phyloP scores from a whole-genome alignment of 1,140 invertebrate species.

The Meloidogyne floridensis region DNA sequence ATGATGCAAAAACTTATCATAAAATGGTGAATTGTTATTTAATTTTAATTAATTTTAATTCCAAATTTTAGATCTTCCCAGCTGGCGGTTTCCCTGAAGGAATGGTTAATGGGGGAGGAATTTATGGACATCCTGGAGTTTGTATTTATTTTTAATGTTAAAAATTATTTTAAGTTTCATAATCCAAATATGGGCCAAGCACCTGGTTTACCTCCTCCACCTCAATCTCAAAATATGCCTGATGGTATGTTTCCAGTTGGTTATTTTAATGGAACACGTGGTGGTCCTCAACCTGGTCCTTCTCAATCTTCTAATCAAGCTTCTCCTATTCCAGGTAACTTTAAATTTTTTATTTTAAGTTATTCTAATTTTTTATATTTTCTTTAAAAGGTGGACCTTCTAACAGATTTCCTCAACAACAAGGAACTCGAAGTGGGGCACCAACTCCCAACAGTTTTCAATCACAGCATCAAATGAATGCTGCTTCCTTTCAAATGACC shows the following conservation, averaged over 20 bases:
- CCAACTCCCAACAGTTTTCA: constrained; percentile 34
- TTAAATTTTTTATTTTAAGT: background rate
- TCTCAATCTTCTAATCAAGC: constrained; percentile 38
- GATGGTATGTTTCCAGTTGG: constrained; percentile 28
- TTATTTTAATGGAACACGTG: constrained; percentile 33
- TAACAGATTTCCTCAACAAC: constrained; percentile 16
- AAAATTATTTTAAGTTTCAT: constrained; percentile 25
- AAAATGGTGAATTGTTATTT: constrained; percentile 34
- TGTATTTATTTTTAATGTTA: background rate
- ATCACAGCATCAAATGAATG: constrained; percentile 20
- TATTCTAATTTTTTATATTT: constrained; percentile 10
- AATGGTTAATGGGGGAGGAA: constrained; percentile 26
- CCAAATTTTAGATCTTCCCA: constrained; percentile 5
- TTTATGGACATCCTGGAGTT: constrained; percentile 19
- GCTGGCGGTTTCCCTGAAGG: constrained; percentile 8
- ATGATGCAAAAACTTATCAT: constrained; percentile 52
- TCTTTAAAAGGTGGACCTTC: constrained; percentile 20
- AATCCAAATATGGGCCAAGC: constrained; percentile 14
- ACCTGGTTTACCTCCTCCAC: constrained; percentile 11
- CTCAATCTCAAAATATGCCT: constrained; percentile 31
- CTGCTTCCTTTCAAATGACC: constrained; percentile 1
- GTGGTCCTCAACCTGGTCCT: constrained; percentile 37
- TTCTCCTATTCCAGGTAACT: constrained; percentile 35
- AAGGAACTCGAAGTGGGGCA: constrained; percentile 37
- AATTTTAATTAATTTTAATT: background rate